A percentile compares a stretch with the other conserved stretches of the same genome.
phyloP scores from a whole-genome alignment of 2,888 invertebrate genomes.

The Sericinus montela region DNA sequence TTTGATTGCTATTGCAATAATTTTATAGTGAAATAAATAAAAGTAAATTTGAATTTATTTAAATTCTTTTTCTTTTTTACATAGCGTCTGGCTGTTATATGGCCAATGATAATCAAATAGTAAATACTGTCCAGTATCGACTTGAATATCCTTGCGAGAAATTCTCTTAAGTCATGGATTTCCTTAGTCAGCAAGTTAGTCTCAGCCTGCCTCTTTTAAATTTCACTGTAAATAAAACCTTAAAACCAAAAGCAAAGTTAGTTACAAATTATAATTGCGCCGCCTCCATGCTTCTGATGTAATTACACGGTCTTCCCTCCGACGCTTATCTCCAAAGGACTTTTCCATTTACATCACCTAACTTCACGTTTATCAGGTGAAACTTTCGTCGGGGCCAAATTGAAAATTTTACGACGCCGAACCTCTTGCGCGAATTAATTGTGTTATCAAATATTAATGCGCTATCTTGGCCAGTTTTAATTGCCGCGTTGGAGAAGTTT shows the following conservation, averaged over 20 bases:
- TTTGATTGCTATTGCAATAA: too few species aligned
- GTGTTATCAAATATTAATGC: conserved; percentile 78
- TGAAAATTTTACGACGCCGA: conserved; percentile 70
- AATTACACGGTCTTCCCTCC: conserved; percentile 38
- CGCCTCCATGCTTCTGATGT: conserved; percentile 30
- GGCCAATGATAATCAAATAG: too few species aligned
- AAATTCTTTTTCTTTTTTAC: too few species aligned
- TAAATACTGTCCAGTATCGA: too few species aligned
- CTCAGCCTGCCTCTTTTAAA: too few species aligned
- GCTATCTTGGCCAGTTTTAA: conserved; percentile 56
- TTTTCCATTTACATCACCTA: conserved; percentile 49
- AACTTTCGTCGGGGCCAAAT: conserved; percentile 61
- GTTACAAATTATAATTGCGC: conserved; percentile 45
- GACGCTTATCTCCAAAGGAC: conserved; percentile 52
- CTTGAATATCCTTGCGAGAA: too few species aligned
- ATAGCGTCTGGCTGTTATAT: too few species aligned
- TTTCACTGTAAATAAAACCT: conserved; percentile 7
- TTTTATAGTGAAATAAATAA: too few species aligned
- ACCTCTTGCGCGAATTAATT: conserved; percentile 60
- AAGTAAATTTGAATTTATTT: too few species aligned
- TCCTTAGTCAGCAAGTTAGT: too few species aligned
- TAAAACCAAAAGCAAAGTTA: conserved; percentile 30
- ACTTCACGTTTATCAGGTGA: conserved; percentile 73
- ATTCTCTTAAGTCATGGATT: too few species aligned
- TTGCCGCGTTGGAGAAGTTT: conserved; percentile 37